A percentile compares a stretch with the other conserved stretches of the same genome.
Evolutionary conservation across 2,888 invertebrate genomes (phyloP).

Genomic region (Aspidiotus rigidus): DNA sequence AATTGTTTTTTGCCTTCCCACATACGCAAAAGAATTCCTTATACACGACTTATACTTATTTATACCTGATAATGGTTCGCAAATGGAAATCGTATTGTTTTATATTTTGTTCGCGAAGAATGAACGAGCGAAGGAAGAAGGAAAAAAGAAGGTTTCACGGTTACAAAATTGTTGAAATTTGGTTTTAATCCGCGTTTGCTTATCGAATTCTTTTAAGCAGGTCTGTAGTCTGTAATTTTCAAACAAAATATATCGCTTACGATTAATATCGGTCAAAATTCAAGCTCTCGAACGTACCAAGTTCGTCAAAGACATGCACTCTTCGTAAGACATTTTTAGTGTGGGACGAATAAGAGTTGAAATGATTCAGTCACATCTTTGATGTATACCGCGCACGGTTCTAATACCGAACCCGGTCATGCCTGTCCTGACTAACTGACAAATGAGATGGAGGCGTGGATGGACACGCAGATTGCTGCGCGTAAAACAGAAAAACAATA

Average conservation of each 20-base stretch:
- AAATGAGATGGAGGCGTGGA: slow-evolving; percentile 32
- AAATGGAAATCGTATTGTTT: neutral
- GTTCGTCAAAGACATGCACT: too few species aligned
- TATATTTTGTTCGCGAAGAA: neutral
- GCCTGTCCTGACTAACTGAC: slow-evolving; percentile 30
- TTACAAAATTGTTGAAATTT: neutral
- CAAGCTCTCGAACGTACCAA: too few species aligned
- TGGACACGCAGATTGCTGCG: neutral
- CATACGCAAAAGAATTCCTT: slow-evolving; percentile 9
- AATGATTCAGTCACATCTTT: slow-evolving; percentile 20
- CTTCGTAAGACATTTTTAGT: too few species aligned
- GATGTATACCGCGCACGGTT: slow-evolving; percentile 29
- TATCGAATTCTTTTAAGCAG: too few species aligned
- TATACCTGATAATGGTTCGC: slow-evolving; percentile 16
- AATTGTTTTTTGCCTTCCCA: slow-evolving; percentile 22
- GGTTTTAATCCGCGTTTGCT: neutral
- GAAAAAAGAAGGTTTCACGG: neutral
- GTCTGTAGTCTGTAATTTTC: too few species aligned
- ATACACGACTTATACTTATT: neutral
- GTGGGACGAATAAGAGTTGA: too few species aligned
- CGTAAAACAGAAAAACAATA: slow-evolving; percentile 27
- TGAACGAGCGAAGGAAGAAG: neutral
- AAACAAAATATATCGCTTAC: too few species aligned
- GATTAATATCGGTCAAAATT: too few species aligned
- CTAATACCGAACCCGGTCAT: slow-evolving; percentile 24